Conservation (phyloP, 53 echinoderm and acorn worm species). For the Paracentrotus lividus region DNA sequence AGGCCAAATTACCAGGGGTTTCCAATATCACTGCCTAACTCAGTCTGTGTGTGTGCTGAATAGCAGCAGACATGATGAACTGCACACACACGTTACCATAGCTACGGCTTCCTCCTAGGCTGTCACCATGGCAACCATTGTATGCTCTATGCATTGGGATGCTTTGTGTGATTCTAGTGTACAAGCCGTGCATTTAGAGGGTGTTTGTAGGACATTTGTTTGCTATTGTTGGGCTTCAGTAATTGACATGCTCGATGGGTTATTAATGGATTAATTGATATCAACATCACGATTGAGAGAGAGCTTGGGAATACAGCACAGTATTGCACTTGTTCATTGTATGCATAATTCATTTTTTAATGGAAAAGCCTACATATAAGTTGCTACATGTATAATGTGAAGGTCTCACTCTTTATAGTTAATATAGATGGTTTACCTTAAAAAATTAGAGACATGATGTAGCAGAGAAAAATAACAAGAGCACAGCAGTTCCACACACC, state of each 20-base stretch:
- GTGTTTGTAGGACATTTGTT: not conserved
- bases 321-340: not conserved
- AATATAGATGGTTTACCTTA: too few species aligned
- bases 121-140: conserved; percentile 62
- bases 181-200: not conserved
- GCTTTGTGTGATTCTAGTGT: not conserved
- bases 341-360: too few species aligned
- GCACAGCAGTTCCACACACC: too few species aligned
- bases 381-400: too few species aligned
- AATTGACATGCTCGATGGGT: not conserved
- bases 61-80: conserved; percentile 15
- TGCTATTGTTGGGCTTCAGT: conserved; percentile 14
- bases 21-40: too few species aligned
- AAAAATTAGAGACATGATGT: too few species aligned
- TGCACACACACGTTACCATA: conserved; percentile 41
- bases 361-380: too few species aligned
- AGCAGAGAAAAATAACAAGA: too few species aligned
- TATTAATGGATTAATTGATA: conserved; percentile 10
- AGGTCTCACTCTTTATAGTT: too few species aligned
- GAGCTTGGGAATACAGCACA: too few species aligned
- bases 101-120: conserved; percentile 66
- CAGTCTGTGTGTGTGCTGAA: not conserved
- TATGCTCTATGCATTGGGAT: not conserved
- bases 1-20: too few species aligned
- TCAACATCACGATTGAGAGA: not conserved